A percentile compares a stretch with the other conserved stretches of the same genome.
These are phyloP conservation scores for Amblyopsis rosae DNA, from an alignment of 2,113 vertebrate genomes.

Conservation along the genomic window DNA sequence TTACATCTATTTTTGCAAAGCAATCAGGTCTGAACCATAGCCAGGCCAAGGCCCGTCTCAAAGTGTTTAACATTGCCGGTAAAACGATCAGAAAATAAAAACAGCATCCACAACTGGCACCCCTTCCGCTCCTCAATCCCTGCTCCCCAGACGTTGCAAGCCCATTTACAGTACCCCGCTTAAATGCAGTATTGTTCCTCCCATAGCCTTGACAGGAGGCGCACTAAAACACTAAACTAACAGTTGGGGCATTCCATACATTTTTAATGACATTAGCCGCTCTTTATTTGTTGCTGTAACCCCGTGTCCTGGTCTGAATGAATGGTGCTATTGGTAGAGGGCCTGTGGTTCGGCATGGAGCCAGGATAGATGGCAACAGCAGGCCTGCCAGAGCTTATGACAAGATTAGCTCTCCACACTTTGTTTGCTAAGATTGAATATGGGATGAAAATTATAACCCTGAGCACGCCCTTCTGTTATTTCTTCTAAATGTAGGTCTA, in stretches of 20 bases:
- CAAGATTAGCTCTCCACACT: slow-evolving; percentile 63
- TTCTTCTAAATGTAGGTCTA: slow-evolving; percentile 34
- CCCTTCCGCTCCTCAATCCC: slow-evolving; percentile 34
- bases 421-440: slow-evolving; percentile 60
- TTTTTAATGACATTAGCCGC: slow-evolving; percentile 82
- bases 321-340: slow-evolving; percentile 81
- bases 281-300: slow-evolving; percentile 92
- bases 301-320: slow-evolving; percentile 80
- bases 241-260: slow-evolving; percentile 85
- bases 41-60: slow-evolving; percentile 46
- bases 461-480: slow-evolving; percentile 52
- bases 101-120: slow-evolving; percentile 61
- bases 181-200: slow-evolving; percentile 74
- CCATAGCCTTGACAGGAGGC: slow-evolving; percentile 72
- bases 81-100: slow-evolving; percentile 65
- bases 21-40: slow-evolving; percentile 66
- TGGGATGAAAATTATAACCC: slow-evolving; percentile 46
- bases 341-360: slow-evolving; percentile 52
- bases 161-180: slow-evolving; percentile 64
- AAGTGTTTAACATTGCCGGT: slow-evolving; percentile 67
- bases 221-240: slow-evolving; percentile 81
- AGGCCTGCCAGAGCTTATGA: slow-evolving; percentile 52
- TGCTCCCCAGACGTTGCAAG: slow-evolving; percentile 48
- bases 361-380: slow-evolving; percentile 57
- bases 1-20: slow-evolving; percentile 69